phyloP scores from a whole-genome alignment of 2,888 invertebrate species.

The Lycaena phlaeas region DNA sequence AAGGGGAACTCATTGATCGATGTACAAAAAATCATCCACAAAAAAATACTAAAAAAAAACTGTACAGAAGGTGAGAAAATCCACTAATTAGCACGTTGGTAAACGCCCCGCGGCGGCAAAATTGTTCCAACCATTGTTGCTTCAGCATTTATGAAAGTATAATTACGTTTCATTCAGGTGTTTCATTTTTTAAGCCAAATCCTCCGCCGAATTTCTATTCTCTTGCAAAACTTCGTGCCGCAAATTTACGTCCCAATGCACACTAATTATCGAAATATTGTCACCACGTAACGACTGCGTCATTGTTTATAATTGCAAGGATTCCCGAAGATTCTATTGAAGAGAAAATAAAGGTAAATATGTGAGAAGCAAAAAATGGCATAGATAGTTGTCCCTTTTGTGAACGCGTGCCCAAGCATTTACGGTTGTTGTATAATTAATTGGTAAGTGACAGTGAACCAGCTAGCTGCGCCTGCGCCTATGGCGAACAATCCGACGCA shows the following conservation, averaged over 20 bases:
- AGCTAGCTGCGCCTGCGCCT: slow-evolving; percentile 34
- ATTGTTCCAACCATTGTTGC: slow-evolving; percentile 45
- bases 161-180: slow-evolving; percentile 61
- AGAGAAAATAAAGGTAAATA: slow-evolving; percentile 7
- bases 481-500: slow-evolving; percentile 44
- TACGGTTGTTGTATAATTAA: slow-evolving; percentile 52
- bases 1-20: slow-evolving; percentile 9
- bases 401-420: slow-evolving; percentile 38
- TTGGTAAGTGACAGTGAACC: slow-evolving; percentile 47
- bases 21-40: slow-evolving; percentile 15
- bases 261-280: slow-evolving; percentile 46
- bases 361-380: slow-evolving; percentile 27
- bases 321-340: slow-evolving; percentile 20
- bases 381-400: slow-evolving; percentile 30
- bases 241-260: slow-evolving; percentile 52
- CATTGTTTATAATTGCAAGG: slow-evolving; percentile 48
- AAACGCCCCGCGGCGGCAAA: slow-evolving; percentile 37
- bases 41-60: slow-evolving; percentile 33
- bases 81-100: slow-evolving; percentile 55
- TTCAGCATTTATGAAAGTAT: slow-evolving; percentile 42
- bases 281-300: slow-evolving; percentile 31
- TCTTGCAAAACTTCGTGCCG: slow-evolving; percentile 46
- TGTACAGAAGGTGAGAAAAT: slow-evolving; percentile 60
- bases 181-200: slow-evolving; percentile 48
- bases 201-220: slow-evolving; percentile 38